phyloP scores from a whole-genome alignment of 2,113 vertebrate species.

The Sebastes schlegelii region DNA sequence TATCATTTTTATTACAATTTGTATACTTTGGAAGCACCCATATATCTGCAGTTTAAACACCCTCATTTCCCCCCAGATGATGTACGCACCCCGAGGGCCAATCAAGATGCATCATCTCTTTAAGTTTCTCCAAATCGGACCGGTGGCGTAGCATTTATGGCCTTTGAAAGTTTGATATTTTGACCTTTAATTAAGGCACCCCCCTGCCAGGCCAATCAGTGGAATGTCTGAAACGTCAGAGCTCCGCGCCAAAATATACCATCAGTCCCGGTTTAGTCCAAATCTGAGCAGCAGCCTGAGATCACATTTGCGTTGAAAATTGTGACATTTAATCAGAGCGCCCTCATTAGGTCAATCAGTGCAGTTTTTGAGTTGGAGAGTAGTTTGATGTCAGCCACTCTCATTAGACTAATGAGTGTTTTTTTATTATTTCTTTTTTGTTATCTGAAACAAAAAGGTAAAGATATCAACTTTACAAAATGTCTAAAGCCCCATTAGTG shows the following conservation, averaged over 20 bases:
- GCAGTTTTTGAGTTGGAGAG: constrained; percentile 26
- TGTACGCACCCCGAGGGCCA: constrained; percentile 37
- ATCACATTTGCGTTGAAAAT: constrained; percentile 48
- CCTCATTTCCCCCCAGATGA: not conserved
- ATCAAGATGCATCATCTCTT: constrained; percentile 39
- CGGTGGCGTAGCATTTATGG: constrained; percentile 31
- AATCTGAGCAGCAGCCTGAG: constrained; percentile 33
- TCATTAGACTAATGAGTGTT: not conserved
- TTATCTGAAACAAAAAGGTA: too few species aligned
- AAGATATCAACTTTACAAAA: not conserved
- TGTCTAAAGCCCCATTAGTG: not conserved
- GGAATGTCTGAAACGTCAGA: constrained; percentile 40
- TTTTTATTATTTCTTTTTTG: not conserved
- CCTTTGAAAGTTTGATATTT: constrained; percentile 57
- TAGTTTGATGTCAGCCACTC: constrained; percentile 14
- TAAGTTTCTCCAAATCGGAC: constrained; percentile 42
- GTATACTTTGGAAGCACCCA: not conserved
- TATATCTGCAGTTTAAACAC: not conserved
- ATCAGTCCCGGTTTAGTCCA: constrained; percentile 27
- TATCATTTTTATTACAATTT: not conserved
- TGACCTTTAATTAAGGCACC: constrained; percentile 69
- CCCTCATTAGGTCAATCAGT: constrained; percentile 69
- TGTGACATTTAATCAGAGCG: constrained; percentile 75
- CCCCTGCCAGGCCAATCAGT: constrained; percentile 67
- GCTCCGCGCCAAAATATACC: constrained; percentile 34